These are phyloP conservation scores for Beris chalybata DNA, from an alignment of 2,888 invertebrate species.

Conservation along the genomic window DNA sequence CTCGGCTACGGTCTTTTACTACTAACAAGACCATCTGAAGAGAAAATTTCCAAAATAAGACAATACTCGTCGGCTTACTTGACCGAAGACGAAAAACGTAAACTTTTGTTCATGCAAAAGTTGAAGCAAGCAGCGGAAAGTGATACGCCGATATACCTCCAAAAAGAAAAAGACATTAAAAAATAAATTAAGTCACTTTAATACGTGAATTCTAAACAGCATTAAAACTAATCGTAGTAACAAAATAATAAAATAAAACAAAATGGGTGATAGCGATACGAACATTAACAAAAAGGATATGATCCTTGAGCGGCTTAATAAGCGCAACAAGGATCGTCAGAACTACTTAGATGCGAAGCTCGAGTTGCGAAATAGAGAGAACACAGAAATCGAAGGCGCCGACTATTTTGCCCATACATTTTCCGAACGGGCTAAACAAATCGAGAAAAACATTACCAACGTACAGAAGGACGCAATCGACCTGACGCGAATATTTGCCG, in stretches of 20 bases:
- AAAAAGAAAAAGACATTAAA: slow-evolving; percentile 8
- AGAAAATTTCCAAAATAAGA: slow-evolving; percentile 49
- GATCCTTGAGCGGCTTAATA: slow-evolving; percentile 51
- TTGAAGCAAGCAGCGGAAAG: slow-evolving; percentile 46
- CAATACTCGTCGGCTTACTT: slow-evolving; percentile 39
- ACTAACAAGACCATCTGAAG: slow-evolving; percentile 60
- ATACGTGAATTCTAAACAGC: no score
- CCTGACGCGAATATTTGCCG: slow-evolving; percentile 64
- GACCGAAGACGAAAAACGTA: slow-evolving; percentile 47
- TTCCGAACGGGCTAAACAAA: slow-evolving; percentile 65
- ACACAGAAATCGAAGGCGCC: slow-evolving; percentile 53
- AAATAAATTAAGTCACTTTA: neutral
- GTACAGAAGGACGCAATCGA: slow-evolving; percentile 57
- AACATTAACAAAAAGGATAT: slow-evolving; percentile 47
- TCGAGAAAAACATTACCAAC: slow-evolving; percentile 64
- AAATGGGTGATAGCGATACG: slow-evolving; percentile 36
- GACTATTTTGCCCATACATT: slow-evolving; percentile 73
- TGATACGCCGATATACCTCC: slow-evolving; percentile 17
- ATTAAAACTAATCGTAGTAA: neutral
- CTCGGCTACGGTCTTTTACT: slow-evolving; percentile 64
- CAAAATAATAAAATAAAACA: slow-evolving; percentile 18
- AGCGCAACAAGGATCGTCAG: slow-evolving; percentile 54
- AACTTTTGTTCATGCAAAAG: slow-evolving; percentile 48
- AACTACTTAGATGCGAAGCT: slow-evolving; percentile 51
- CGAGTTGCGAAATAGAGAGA: slow-evolving; percentile 51